Evolutionary conservation across 2,888 invertebrate species (phyloP).

Genomic region (Plagiodera versicolora): DNA sequence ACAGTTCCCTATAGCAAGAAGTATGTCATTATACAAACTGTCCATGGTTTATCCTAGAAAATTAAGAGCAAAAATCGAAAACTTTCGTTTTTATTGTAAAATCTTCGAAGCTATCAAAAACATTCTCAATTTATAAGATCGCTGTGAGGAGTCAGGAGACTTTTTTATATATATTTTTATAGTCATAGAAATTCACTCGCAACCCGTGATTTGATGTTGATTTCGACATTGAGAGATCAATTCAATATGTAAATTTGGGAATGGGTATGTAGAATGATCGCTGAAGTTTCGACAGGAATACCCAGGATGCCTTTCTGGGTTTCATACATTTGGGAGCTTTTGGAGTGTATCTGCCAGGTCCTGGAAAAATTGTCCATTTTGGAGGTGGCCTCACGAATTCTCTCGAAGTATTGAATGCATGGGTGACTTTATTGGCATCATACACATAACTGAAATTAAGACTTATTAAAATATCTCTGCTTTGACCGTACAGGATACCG

Average conservation of each 20-base stretch:
- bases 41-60: no score
- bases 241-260: conserved; percentile 24
- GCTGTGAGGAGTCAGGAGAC: background rate
- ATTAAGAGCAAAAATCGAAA: no score
- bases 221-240: background rate
- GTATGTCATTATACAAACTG: no score
- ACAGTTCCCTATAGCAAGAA: no score
- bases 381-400: conserved; percentile 39
- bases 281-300: conserved; percentile 44
- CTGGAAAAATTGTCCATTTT: conserved; percentile 48
- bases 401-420: conserved; percentile 45
- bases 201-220: background rate
- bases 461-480: no score
- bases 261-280: conserved; percentile 37
- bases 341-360: conserved; percentile 49
- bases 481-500: no score
- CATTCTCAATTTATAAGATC: no score
- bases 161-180: no score
- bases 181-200: no score
- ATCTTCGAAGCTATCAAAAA: no score
- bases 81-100: no score
- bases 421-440: background rate
- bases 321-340: conserved; percentile 37
- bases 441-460: no score
- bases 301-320: conserved; percentile 40